These are phyloP conservation scores for Coptotermes formosanus DNA, from an alignment of 1,140 invertebrate species.

Conservation along the genomic window DNA sequence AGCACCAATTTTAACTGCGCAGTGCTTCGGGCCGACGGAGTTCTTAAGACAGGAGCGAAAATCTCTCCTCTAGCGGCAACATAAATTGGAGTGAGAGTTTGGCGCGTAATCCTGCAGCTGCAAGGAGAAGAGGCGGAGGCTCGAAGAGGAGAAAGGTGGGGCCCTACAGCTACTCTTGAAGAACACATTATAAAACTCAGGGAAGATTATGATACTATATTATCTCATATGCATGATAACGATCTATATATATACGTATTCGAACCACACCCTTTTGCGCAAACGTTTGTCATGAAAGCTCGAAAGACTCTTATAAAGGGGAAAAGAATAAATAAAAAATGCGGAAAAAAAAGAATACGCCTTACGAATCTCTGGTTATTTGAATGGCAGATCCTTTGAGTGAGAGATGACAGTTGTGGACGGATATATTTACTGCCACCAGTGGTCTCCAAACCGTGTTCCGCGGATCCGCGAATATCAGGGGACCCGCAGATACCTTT, in stretches of 20 bases:
- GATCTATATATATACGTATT: neutral
- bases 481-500: too few relatives aligned
- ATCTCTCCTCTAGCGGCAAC: neutral
- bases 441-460: too few relatives aligned
- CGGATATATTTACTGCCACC: neutral
- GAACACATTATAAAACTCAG: slow-evolving; percentile 20
- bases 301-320: neutral
- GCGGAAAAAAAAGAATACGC: neutral
- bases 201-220: slow-evolving; percentile 19
- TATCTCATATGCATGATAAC: slow-evolving; percentile 19
- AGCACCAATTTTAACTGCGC: slow-evolving; percentile 19
- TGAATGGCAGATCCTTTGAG: neutral
- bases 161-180: slow-evolving; percentile 19
- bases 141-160: neutral
- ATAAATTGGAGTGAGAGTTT: neutral
- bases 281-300: neutral
- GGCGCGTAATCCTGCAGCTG: neutral
- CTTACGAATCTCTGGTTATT: neutral
- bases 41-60: neutral
- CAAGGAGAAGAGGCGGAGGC: neutral
- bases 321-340: neutral
- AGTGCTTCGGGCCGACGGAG: neutral
- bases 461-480: too few relatives aligned
- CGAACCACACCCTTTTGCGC: neutral
- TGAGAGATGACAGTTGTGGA: neutral